Conservation (phyloP, 2,797 vertebrate species). For the Cryptoprocta ferox region DNA sequence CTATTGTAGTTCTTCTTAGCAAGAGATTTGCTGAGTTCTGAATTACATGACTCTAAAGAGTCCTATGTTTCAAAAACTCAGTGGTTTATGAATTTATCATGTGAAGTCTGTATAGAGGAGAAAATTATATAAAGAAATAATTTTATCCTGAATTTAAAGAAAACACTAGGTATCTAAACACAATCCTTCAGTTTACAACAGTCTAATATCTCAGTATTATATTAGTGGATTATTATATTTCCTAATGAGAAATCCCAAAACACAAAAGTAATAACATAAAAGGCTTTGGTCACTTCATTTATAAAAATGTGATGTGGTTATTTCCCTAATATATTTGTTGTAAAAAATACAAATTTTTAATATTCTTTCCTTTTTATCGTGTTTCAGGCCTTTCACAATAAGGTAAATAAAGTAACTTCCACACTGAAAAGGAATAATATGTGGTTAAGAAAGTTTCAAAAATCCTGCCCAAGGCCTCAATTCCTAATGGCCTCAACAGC, state of each 20-base stretch:
- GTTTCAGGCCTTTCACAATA: neutral
- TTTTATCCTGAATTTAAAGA: neutral
- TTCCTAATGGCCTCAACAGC: neutral
- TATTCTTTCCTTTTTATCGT: neutral
- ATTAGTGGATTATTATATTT: neutral
- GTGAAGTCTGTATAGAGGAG: neutral
- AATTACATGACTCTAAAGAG: neutral
- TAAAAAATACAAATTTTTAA: neutral
- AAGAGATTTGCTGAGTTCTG: neutral
- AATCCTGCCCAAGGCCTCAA: neutral
- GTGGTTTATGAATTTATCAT: neutral
- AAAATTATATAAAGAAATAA: neutral
- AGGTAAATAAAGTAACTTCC: neutral
- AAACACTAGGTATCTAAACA: neutral
- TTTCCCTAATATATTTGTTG: neutral
- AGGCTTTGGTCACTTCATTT: neutral
- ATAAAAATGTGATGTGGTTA: neutral
- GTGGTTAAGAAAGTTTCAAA: neutral
- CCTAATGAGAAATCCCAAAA: neutral
- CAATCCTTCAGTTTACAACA: neutral
- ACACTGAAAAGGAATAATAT: neutral
- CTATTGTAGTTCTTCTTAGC: neutral
- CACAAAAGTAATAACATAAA: neutral
- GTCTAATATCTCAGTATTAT: neutral
- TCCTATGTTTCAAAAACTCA: neutral